Evolutionary conservation across 2,113 vertebrate genomes (phyloP), one percentile per base, ranked within the genome.

Genomic region (Glaucomys volans): DNA sequence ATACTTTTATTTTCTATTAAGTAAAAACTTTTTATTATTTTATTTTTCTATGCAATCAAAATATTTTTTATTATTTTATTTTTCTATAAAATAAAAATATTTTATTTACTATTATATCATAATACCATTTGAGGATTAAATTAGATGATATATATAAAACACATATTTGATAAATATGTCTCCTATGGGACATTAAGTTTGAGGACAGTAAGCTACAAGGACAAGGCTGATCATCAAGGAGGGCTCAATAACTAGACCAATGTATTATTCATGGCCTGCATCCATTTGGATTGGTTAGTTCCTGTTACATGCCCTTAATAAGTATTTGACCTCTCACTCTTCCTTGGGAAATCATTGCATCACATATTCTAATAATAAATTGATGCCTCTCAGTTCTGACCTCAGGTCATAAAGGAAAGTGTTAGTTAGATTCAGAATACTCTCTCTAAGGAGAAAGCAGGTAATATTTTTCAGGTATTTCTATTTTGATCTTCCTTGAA

Each of bases 251-350:
- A 42, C 44, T 30, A 85, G 11, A 50, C 13, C 8, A 22, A n/a
- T 30, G 37, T 28, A 14, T 72, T 75, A 62, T 76, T 52, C 11
- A 12, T 28, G 32, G 50, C 35, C 50, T 84, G 22, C 26, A 42
- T 9, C 10, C 26, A 44, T 81, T 90, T 26, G 62, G 42, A 67
- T 47, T 47, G 4, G 11, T 79, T 90, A 57, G 30, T 47, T 84
- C 22, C 32, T 50, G 8, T 16, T 77, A 16, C 11, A 4, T 26
- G 47, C 16, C 47, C 24, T 32, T 47, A 66, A 14, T 83, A 96
- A 95, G 89, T 83, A 57, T 28, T 84, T 64, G 77, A 4, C 42
- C 18, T 88, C 30, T 95, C 18, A 74, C 40, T 30, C 71, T 95
- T 54, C 66, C 85, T 72, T 67, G 82, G 66, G 30, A 76, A 72